Evolutionary conservation across 2,113 vertebrate species (phyloP).

Genomic region (Serilophus lunatus): DNA sequence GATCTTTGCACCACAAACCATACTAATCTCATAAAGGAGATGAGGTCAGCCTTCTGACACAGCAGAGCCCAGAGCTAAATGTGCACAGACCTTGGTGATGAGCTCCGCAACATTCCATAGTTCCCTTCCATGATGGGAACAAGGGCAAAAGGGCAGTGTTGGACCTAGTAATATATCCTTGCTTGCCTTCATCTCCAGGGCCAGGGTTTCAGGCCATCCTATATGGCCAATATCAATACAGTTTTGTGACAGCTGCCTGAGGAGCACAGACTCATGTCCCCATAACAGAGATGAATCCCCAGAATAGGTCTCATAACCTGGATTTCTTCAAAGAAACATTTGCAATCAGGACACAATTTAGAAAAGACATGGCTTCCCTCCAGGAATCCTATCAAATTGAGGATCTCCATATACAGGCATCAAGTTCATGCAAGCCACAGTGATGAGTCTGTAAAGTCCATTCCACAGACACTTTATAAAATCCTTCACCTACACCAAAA

Average conservation of each 20-base stretch:
- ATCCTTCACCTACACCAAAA: not conserved
- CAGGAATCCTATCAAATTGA: not conserved
- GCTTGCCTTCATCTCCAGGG: not conserved
- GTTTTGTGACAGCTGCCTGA: not conserved
- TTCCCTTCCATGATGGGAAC: accelerated
- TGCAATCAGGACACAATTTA: not conserved
- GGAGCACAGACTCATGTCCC: not conserved
- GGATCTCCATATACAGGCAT: not conserved
- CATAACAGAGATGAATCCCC: not conserved
- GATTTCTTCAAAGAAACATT: not conserved
- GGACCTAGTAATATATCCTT: not conserved
- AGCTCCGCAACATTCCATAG: not conserved
- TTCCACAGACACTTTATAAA: not conserved
- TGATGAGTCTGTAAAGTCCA: not conserved
- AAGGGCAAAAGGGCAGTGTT: accelerated
- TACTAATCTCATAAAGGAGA: not conserved
- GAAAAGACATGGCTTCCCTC: not conserved
- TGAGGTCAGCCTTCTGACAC: not conserved
- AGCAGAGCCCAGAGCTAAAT: not conserved
- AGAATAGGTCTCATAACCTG: not conserved
- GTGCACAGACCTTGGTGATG: accelerated
- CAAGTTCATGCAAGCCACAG: not conserved
- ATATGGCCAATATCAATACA: accelerated
- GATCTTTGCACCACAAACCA: not conserved
- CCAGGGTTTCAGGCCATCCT: not conserved